These are phyloP conservation scores for Poecile montanus DNA, from an alignment of 2,797 vertebrate species.

Conservation along the genomic window DNA sequence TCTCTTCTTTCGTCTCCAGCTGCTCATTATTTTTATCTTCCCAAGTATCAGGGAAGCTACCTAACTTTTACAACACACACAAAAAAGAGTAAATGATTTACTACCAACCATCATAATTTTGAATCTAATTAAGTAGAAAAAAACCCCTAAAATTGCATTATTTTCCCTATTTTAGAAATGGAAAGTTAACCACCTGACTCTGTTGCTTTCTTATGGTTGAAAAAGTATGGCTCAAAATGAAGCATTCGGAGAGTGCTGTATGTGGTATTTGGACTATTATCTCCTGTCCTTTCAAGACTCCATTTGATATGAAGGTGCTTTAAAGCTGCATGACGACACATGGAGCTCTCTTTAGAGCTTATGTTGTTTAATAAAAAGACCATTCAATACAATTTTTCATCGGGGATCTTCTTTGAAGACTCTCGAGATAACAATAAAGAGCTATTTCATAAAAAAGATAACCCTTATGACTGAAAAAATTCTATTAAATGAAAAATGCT, in stretches of 20 bases:
- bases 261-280: conserved; percentile 44
- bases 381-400: conserved; percentile 15
- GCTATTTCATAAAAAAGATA: conserved; percentile 4
- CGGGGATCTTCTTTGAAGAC: conserved; percentile 1
- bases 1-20: background rate
- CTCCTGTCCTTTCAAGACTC: conserved; percentile 28
- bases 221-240: background rate
- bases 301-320: conserved; percentile 15
- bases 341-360: conserved; percentile 13
- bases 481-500: conserved; percentile 18
- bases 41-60: background rate
- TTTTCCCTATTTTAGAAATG: background rate
- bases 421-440: conserved; percentile 18
- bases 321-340: conserved; percentile 10
- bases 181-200: background rate
- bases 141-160: background rate
- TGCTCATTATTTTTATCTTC: background rate
- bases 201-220: background rate
- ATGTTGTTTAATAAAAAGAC: conserved; percentile 45
- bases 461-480: background rate
- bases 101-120: background rate
- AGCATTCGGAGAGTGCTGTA: background rate
- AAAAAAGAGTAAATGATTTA: background rate
- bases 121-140: background rate
- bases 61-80: background rate